Evolutionary conservation across 2,797 vertebrate genomes (phyloP).

Genomic region (Fistularia tabacaria): DNA sequence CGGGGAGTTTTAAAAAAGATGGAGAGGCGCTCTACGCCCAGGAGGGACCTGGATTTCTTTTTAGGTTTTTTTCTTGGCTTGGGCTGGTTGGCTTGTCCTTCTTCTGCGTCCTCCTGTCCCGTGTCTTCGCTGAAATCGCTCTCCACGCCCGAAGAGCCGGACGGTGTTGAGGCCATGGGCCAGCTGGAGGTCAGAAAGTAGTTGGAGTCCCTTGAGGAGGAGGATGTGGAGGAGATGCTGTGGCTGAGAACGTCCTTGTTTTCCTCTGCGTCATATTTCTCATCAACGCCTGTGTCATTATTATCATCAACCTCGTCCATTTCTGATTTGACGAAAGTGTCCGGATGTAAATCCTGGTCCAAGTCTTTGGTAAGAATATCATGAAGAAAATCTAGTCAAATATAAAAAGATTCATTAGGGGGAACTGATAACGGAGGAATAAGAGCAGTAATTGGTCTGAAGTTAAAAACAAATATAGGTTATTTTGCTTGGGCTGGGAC

Average conservation of each 20-base stretch:
- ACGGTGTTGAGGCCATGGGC: constrained; percentile 78
- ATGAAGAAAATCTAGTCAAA: constrained; percentile 79
- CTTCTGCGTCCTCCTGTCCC: constrained; percentile 75
- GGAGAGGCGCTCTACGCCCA: constrained; percentile 78
- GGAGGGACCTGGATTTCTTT: constrained; percentile 68
- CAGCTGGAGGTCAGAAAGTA: constrained; percentile 73
- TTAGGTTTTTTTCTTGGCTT: constrained; percentile 63
- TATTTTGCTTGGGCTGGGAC: too few species aligned
- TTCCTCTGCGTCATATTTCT: constrained; percentile 61
- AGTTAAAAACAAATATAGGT: too few species aligned
- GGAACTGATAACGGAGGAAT: not conserved
- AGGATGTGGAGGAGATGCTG: constrained; percentile 69
- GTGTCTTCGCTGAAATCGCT: constrained; percentile 86
- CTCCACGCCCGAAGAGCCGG: constrained; percentile 82
- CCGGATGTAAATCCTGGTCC: constrained; percentile 46
- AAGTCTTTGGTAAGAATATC: constrained; percentile 78
- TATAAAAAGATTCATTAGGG: not conserved
- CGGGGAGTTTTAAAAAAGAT: constrained; percentile 75
- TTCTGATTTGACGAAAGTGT: constrained; percentile 42
- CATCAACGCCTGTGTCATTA: constrained; percentile 37
- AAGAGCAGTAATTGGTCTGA: too few species aligned
- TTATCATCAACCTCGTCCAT: constrained; percentile 50
- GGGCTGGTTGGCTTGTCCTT: constrained; percentile 46
- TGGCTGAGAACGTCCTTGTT: constrained; percentile 48
- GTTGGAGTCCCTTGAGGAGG: constrained; percentile 76